Base-by-base conservation (phyloP, 2,797 vertebrate genomes). In the Zalophus californianus region DNA sequence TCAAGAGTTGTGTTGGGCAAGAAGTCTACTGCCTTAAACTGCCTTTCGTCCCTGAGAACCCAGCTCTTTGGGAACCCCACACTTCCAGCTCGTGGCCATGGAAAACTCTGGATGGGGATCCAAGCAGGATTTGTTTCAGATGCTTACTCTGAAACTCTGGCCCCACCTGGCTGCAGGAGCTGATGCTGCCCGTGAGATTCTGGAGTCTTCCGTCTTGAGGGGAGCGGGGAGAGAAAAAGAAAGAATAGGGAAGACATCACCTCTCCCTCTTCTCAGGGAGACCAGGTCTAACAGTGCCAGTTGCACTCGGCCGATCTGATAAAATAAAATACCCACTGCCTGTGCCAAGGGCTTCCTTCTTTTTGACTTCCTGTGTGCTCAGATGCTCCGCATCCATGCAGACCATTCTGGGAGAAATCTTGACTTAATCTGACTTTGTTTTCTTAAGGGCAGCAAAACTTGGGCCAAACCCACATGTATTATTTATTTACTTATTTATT, bases 341-440 rank as follows among this genome's bases (percentile, higher is more conserved):
- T 25, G 8, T 50, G 66, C 64, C 7, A 12, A 15, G 15, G 25
- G 23, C 58, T 52, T 82, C 72, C 41, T 94, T 60, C 52, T 44
- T 38, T 27, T 29, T 27, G 21, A 58, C 10, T 72, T 80, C 27
- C 32, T 60, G 16, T 73, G 52, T 16, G 66, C 35, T 54, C 44
- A 92, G 75, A 66, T 66, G 23, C 35, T 35, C 23, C 20, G 35
- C 18, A 66, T 12, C 79, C 21, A 72, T 3, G 48, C 38, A 7
- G 32, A 66, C 84, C 12, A 0, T 41, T 60, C 35, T 70, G 38
- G 50, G 41, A 89, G 79, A 83, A 95, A 92, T 77, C 56, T 48
- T 5, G 15, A 48, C 44, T 92, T 95, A 8, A 77, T 75, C 41
- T 88, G 90, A 95, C 72, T 93, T 96, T 32, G 27, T 60, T 90